Evolutionary conservation across 23 tunicate genomes (phyloP).

Genomic region (Aplidium turbinatum): DNA sequence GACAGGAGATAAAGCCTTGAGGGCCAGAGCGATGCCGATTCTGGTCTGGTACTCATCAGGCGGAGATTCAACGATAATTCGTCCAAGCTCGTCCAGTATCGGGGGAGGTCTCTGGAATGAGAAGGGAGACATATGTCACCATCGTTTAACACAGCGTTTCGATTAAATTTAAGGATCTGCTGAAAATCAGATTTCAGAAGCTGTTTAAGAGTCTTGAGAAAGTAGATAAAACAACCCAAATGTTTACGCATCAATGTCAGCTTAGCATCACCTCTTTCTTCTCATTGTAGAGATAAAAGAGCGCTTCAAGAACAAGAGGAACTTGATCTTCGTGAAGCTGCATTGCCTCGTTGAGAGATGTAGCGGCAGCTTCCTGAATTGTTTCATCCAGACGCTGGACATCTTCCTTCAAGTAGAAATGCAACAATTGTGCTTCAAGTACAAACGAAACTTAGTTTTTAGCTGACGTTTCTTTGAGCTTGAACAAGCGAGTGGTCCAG

Average conservation of each 20-base stretch:
- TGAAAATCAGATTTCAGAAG: too few species aligned
- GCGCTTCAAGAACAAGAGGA: conserved; percentile 19
- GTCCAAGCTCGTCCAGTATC: conserved; percentile 63
- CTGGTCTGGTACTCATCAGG: conserved; percentile 76
- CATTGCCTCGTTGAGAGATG: conserved; percentile 57
- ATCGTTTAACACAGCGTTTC: neutral
- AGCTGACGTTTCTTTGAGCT: too few species aligned
- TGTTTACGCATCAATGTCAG: neutral
- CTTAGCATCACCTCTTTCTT: conserved; percentile 44
- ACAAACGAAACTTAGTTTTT: too few species aligned
- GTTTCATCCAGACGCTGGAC: conserved; percentile 56
- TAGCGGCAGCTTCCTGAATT: conserved; percentile 77
- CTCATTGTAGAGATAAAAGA: conserved; percentile 56
- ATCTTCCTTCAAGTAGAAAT: conserved; percentile 41
- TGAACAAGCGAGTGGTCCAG: too few species aligned
- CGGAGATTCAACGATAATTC: conserved; percentile 61
- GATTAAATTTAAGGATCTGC: too few species aligned
- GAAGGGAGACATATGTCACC: neutral
- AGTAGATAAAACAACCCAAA: neutral
- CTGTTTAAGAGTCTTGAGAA: too few species aligned
- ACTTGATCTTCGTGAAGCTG: conserved; percentile 20
- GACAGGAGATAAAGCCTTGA: conserved; percentile 54
- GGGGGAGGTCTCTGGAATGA: conserved; percentile 69
- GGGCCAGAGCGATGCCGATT: conserved; percentile 60
- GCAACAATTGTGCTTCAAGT: too few species aligned